A percentile compares a stretch with the other conserved stretches of the same genome.
Conservation (phyloP, 2,797 vertebrate genomes). For the Spinibarbus caldwelli region DNA sequence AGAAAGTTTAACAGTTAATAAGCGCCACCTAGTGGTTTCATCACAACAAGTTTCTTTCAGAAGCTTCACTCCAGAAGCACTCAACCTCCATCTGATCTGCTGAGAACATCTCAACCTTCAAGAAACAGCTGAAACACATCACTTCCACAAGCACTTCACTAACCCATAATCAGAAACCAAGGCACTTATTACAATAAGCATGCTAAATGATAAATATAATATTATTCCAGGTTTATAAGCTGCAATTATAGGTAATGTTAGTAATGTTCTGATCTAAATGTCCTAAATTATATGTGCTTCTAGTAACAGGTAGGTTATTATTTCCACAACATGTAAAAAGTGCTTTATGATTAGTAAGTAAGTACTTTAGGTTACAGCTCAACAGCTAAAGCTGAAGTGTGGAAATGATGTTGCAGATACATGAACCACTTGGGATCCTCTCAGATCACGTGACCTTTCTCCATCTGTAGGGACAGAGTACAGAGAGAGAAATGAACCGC, state of each 20-base stretch:
- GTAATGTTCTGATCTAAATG: too few relatives aligned
- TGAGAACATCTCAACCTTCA: not conserved
- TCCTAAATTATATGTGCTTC: too few relatives aligned
- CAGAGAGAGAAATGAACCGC: too few relatives aligned
- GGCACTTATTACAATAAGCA: not conserved
- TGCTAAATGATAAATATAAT: not conserved
- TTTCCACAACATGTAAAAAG: too few relatives aligned
- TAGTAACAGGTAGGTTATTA: too few relatives aligned
- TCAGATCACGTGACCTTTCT: too few relatives aligned
- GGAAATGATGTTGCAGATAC: not conserved
- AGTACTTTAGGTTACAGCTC: not conserved
- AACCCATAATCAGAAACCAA: not conserved
- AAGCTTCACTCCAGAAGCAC: not conserved
- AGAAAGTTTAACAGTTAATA: not conserved
- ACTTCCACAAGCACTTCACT: not conserved
- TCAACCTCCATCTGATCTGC: not conserved
- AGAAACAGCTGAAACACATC: not conserved
- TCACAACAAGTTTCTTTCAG: too few relatives aligned
- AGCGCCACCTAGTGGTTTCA: not conserved
- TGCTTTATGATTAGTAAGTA: not conserved
- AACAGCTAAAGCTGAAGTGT: not conserved
- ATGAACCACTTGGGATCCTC: too few relatives aligned
- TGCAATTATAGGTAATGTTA: too few relatives aligned
- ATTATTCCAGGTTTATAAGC: not conserved
- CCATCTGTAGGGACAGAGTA: too few relatives aligned